Evolutionary conservation across 2,888 invertebrate species (phyloP), one percentile per base, ranked within the genome.

Genomic region (Eilema caniola): DNA sequence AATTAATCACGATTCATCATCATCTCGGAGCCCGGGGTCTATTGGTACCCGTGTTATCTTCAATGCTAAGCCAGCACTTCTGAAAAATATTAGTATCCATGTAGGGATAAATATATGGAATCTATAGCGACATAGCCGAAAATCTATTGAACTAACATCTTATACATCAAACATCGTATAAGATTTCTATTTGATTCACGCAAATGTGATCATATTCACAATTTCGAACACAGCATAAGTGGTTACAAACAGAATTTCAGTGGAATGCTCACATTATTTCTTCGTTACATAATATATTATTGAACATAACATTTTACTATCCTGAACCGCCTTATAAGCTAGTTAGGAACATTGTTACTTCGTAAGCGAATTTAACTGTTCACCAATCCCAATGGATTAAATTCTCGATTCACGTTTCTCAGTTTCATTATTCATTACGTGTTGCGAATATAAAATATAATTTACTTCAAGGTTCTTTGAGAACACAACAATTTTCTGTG

Each of bases 391-490:
- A 74, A 70, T 66, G 73, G 74, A 79, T 79, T 75, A 77, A 75
- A 80, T 76, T 75, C 78, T 80, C 79, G 75, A 83, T 77, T 74
- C 67, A 23, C 57, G 71, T 69, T 67, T 75, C 74, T 67, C 60
- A 73, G 64, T 72, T 74, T 79, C 76, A 83, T 84, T 85, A 85
- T 85, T 83, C 80, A 83, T 71, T 69, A 47, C 72, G 70, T 72
- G 75, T 64, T 66, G 56, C 62, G 74, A 77, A 81, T 78, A 74
- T 70, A 73, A 71, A 79, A 80, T 76, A 64, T n/a, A 24, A n/a
- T 41, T 14, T 64, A 74, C 72, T 76, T 63, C 47, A 62, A 56
- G 65, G 73, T 76, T 72, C 70, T 73, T 69, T 24, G 24, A 68
- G 67, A 80, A 68, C 73, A 63, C 31, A 31, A 31, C 53, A n/a